A percentile compares a stretch with the other conserved stretches of the same genome.
Evolutionary conservation across 2,888 invertebrate genomes (phyloP).

Genomic region (Parelbella ahira): DNA sequence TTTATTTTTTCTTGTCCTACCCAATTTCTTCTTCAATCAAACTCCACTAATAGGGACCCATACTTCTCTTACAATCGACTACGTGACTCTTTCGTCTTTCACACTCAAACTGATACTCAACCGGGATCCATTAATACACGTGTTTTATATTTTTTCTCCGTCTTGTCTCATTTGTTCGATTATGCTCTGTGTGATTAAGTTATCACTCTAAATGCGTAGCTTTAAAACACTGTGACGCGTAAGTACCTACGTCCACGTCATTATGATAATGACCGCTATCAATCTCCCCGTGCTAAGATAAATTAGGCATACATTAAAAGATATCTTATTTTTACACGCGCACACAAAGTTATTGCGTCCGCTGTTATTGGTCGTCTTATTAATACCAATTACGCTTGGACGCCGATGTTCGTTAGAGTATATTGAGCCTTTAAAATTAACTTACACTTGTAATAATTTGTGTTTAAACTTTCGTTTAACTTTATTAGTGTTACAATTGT

Average conservation of each 20-base stretch:
- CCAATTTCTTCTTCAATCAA: too few species aligned
- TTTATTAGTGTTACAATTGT: too few species aligned
- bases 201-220: slow-evolving; percentile 18
- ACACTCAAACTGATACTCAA: slow-evolving; percentile 1
- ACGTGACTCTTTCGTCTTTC: slow-evolving; percentile 1
- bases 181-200: slow-evolving; percentile 23
- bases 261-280: slow-evolving; percentile 21
- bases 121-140: slow-evolving; percentile 3
- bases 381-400: slow-evolving; percentile 5
- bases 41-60: too few species aligned
- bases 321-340: slow-evolving; percentile 10
- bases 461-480: too few species aligned
- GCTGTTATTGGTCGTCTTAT: slow-evolving; percentile 7
- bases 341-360: slow-evolving; percentile 4
- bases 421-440: too few species aligned
- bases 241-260: slow-evolving; percentile 9
- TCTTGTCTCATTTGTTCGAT: slow-evolving; percentile 22
- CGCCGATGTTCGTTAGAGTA: too few species aligned
- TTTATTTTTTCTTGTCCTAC: too few species aligned
- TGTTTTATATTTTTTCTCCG: slow-evolving; percentile 14
- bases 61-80: too few species aligned
- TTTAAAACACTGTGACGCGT: slow-evolving; percentile 7
- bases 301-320: slow-evolving; percentile 19
- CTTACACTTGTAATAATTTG: too few species aligned
- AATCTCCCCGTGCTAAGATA: slow-evolving; percentile 19